A percentile compares a stretch with the other conserved stretches of the same genome.
Evolutionary conservation across 2,113 vertebrate genomes (phyloP).

Genomic region (Rhea pennata): DNA sequence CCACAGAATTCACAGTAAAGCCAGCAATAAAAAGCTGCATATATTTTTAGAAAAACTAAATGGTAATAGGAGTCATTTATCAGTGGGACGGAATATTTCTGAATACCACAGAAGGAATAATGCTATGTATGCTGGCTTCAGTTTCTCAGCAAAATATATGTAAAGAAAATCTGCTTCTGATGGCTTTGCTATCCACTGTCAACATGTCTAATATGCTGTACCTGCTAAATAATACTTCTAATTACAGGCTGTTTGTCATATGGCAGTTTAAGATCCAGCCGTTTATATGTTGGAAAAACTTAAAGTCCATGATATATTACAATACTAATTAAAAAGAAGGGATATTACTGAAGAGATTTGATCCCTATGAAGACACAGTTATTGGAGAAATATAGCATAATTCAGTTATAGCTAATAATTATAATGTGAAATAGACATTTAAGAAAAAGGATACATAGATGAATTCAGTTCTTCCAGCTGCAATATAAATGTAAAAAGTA

Average conservation of each 20-base stretch:
- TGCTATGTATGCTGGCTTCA: neutral
- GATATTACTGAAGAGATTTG: fast-evolving
- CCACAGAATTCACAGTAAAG: neutral
- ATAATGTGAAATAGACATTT: neutral
- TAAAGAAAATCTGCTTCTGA: neutral
- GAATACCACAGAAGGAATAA: neutral
- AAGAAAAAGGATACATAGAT: constrained; percentile 96
- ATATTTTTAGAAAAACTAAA: neutral
- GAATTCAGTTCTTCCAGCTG: constrained; percentile 98
- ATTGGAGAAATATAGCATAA: neutral
- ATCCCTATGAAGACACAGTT: neutral
- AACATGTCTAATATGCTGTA: neutral
- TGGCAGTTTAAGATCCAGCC: neutral
- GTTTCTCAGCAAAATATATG: neutral
- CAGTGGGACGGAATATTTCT: neutral
- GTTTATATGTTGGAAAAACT: neutral
- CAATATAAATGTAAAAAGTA: constrained; percentile 44
- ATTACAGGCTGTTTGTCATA: too few species aligned
- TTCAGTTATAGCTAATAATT: neutral
- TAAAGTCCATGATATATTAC: neutral
- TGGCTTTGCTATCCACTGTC: neutral
- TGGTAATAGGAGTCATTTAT: neutral
- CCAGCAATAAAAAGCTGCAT: neutral
- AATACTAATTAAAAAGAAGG: neutral
- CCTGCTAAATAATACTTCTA: neutral